Percentiles rank a stretch among this genome's conserved stretches.
phyloP scores from a whole-genome alignment of 2,113 vertebrate genomes.

The Apus apus region DNA sequence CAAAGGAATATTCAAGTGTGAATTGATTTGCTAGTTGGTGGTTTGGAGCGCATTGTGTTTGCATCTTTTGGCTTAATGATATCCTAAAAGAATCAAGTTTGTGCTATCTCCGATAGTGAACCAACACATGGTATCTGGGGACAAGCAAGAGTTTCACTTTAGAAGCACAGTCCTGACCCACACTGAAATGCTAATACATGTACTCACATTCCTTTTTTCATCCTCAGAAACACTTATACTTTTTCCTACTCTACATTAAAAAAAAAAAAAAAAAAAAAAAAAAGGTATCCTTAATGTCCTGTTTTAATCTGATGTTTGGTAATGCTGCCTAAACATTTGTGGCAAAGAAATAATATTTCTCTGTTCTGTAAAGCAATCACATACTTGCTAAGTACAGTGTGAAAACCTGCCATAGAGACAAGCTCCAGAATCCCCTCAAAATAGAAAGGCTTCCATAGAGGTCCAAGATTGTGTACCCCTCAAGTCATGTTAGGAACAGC shows the following conservation, averaged over 20 bases:
- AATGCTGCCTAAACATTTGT: not conserved
- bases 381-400: not conserved
- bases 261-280: not conserved
- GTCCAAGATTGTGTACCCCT: not conserved
- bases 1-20: constrained; percentile 38
- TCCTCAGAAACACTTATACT: not conserved
- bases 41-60: constrained; percentile 5
- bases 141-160: not conserved
- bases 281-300: not conserved
- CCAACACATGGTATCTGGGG: not conserved
- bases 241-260: not conserved
- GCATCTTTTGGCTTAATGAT: constrained; percentile 9
- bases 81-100: not conserved
- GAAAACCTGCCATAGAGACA: not conserved
- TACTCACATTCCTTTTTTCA: not conserved
- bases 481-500: not conserved
- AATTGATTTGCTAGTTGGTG: constrained; percentile 29
- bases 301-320: not conserved
- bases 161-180: not conserved
- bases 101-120: not conserved
- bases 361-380: not conserved
- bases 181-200: fast-evolving
- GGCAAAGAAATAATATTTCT: not conserved
- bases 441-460: not conserved
- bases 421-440: not conserved